These are phyloP conservation scores for Callyntrura guangdongensis DNA, from an alignment of 2,888 invertebrate species.

Conservation along the genomic window DNA sequence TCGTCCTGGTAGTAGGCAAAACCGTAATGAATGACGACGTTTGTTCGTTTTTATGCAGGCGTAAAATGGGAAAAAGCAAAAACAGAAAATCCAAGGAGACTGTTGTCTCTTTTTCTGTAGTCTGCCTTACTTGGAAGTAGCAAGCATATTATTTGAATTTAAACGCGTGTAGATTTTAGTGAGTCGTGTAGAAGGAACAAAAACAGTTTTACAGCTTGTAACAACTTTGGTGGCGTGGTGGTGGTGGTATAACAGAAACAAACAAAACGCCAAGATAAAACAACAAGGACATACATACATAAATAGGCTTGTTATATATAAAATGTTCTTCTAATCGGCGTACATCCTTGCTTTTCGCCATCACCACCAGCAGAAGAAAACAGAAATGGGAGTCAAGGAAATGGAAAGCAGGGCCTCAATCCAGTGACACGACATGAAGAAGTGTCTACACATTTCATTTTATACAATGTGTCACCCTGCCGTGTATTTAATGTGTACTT, in stretches of 20 bases:
- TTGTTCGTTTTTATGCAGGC: constrained; percentile 72
- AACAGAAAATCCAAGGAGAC: constrained; percentile 40
- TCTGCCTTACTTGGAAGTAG: background rate
- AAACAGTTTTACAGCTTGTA: background rate
- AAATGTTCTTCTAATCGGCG: background rate
- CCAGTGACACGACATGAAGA: background rate
- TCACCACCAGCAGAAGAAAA: background rate
- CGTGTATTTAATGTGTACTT: no score
- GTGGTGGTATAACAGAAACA: constrained; percentile 8
- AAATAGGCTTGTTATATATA: background rate
- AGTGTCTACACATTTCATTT: constrained; percentile 3
- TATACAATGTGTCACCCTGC: background rate
- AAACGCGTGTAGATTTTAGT: constrained; percentile 1
- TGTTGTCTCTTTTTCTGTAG: background rate
- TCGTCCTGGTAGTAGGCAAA: no score
- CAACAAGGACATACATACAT: background rate
- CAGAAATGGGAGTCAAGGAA: constrained; percentile 7
- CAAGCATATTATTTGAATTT: background rate
- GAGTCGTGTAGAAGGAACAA: background rate
- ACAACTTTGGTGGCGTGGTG: background rate
- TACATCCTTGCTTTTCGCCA: background rate
- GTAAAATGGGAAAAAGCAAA: constrained; percentile 63
- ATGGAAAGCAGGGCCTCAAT: background rate
- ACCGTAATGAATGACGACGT: constrained; percentile 52
- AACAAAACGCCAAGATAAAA: background rate